Evolutionary conservation across 2,888 invertebrate species (phyloP), one percentile per base, ranked within the genome.

Genomic region (Acrobasis suavella): DNA sequence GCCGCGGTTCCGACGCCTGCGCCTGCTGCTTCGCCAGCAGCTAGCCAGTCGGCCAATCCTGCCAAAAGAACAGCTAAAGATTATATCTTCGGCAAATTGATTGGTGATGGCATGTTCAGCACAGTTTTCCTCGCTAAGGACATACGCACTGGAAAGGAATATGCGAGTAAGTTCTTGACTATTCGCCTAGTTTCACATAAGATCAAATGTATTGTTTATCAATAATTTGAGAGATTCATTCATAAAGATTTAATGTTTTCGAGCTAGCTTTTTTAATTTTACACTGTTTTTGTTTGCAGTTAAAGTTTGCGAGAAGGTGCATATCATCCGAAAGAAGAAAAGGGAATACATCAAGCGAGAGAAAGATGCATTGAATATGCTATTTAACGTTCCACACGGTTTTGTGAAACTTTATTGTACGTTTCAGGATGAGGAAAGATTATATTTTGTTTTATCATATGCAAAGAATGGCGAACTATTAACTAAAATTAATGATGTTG

Each of bases 71-170:
- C 95, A 17, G 95, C 97, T 62, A 95, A 96, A 81, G 98, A 99
- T 91, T 99, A 97, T 86, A 96, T 97, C 78, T 99, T 99, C 92
- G 97, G 98, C 64, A 97, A 97, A 93, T 94, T 97, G 68, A 96
- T 99, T 76, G 99, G 99, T 69, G 99, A 99, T 88, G 99, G 99
- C 69, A 98, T 98, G 84, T 99, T 97, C 87, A 98, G 98, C 77
- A 97, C 97, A 66, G 99, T 99, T 61, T 98, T 97, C 87, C 94
- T 98, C 72, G 98, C 98, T 60, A 97, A 97, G 86, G 98, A 99
- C 87, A 96, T 98, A 67, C 96, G 96, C 83, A 96, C 96, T 63
- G 95, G 95, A 77, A 96, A 95, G 80, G 98, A 98, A 93, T 98
- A 96, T 95, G 99, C 99, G 93, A 98, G 98, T 98, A 94, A 95